Conservation (phyloP, 2,888 invertebrate genomes). For the Coleophora flavipennella region DNA sequence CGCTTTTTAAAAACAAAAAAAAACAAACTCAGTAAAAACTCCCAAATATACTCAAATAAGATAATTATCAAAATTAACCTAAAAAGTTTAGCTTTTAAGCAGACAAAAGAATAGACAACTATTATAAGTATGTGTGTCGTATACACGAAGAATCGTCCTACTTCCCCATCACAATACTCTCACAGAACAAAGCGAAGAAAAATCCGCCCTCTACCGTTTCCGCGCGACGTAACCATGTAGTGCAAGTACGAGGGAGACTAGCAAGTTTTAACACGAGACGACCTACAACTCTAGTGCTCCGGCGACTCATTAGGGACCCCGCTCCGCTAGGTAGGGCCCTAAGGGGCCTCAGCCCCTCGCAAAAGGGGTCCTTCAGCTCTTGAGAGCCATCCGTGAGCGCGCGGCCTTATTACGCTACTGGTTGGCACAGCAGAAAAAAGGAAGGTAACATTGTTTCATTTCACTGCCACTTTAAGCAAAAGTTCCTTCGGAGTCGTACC, state of each 20-base stretch:
- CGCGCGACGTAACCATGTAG: constrained; percentile 53
- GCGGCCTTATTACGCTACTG: constrained; percentile 37
- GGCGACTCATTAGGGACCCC: constrained; percentile 68
- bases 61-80: no score
- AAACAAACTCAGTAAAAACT: no score
- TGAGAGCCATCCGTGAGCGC: constrained; percentile 52
- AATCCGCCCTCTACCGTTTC: constrained; percentile 42
- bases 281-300: constrained; percentile 70
- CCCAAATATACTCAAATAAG: no score
- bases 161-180: constrained; percentile 5
- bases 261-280: constrained; percentile 54
- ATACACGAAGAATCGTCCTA: background rate
- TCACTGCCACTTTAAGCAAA: constrained; percentile 12
- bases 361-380: constrained; percentile 56
- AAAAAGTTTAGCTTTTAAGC: no score
- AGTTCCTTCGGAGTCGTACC: constrained; percentile 13
- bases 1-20: no score
- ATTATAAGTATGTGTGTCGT: no score
- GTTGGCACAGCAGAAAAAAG: constrained; percentile 21
- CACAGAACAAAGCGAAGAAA: constrained; percentile 49
- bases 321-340: constrained; percentile 44
- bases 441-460: background rate
- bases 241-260: constrained; percentile 39
- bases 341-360: constrained; percentile 51
- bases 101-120: no score